These are phyloP conservation scores for Heteractis magnifica DNA, from an alignment of 92 coral and sea anemone genomes.

Conservation along the genomic window DNA sequence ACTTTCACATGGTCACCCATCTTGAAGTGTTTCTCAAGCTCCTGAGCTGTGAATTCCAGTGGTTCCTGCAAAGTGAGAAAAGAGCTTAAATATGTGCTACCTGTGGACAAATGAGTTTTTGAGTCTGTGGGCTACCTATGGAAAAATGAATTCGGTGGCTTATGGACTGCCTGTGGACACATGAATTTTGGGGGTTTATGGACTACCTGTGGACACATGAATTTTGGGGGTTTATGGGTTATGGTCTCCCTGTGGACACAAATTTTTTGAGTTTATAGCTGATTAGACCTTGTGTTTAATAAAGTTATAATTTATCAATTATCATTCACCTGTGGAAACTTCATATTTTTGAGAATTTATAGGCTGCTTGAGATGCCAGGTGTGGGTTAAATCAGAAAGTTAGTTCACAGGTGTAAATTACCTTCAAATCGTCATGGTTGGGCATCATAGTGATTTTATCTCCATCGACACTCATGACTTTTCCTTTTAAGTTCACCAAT, in stretches of 20 bases:
- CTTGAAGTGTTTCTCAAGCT: constrained; percentile 94
- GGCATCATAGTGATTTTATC: constrained; percentile 91
- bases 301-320: too few relatives aligned
- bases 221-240: too few relatives aligned
- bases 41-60: constrained; percentile 77
- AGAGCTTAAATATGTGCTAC: too few relatives aligned
- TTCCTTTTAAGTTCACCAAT: constrained; percentile 85
- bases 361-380: too few relatives aligned
- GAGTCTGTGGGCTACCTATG: neutral
- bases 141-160: neutral
- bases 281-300: too few relatives aligned
- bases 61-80: constrained; percentile 64
- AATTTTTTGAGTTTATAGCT: too few relatives aligned
- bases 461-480: constrained; percentile 86
- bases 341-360: too few relatives aligned
- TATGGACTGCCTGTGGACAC: neutral
- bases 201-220: neutral
- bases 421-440: constrained; percentile 93
- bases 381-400: too few relatives aligned
- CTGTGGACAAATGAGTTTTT: too few relatives aligned
- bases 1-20: constrained; percentile 99
- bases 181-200: neutral
- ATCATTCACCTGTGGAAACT: too few relatives aligned
- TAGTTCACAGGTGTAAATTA: constrained; percentile 1
- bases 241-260: too few relatives aligned